These are phyloP conservation scores for Sebastes glaucus DNA, from an alignment of 2,797 vertebrate species.

Conservation along the genomic window DNA sequence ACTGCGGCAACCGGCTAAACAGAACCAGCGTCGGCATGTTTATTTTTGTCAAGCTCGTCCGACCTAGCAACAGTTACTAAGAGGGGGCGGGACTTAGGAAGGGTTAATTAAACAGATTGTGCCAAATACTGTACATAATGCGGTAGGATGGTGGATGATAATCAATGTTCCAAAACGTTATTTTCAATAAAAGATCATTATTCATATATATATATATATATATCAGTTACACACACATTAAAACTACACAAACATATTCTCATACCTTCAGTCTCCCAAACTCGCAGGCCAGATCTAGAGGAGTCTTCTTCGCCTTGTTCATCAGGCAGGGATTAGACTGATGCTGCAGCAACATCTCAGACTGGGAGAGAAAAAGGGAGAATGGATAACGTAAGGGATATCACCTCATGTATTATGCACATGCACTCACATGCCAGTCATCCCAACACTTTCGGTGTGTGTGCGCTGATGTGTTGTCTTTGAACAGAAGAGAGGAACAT, in stretches of 20 bases:
- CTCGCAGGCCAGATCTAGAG: constrained; percentile 93
- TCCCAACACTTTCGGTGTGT: background rate
- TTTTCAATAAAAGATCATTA: background rate
- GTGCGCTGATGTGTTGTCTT: constrained; percentile 22
- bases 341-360: constrained; percentile 95
- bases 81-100: too few species aligned
- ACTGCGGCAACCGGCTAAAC: too few species aligned
- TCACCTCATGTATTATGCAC: constrained; percentile 7
- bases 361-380: constrained; percentile 75
- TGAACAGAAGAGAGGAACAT: constrained; percentile 26
- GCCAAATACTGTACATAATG: background rate
- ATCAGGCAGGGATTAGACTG: constrained; percentile 93
- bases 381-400: constrained; percentile 17
- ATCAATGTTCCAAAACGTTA: background rate
- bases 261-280: constrained; percentile 90
- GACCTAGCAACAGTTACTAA: too few species aligned
- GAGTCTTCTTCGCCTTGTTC: constrained; percentile 93
- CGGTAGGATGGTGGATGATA: background rate
- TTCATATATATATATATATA: background rate
- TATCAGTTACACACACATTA: background rate
- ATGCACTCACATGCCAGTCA: constrained; percentile 12
- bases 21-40: too few species aligned
- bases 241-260: background rate
- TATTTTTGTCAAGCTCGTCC: too few species aligned
- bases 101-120: background rate